phyloP scores from a whole-genome alignment of 2,797 vertebrate genomes.

The Oreochromis mossambicus region DNA sequence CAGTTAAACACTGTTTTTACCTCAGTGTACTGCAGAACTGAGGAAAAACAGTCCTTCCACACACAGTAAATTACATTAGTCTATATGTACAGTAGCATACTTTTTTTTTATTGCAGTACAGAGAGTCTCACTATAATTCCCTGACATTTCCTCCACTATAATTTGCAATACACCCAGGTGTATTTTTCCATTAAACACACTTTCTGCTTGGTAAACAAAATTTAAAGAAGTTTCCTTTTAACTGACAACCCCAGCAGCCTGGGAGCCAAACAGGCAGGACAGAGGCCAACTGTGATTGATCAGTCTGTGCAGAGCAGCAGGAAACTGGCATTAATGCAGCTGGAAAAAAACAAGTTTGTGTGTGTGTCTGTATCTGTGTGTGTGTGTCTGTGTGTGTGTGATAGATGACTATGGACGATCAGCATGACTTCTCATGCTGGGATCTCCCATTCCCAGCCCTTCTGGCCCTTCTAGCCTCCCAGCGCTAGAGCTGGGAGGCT shows the following conservation, averaged over 20 bases:
- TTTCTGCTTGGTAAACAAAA: slow-evolving; percentile 23
- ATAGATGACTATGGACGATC: background rate
- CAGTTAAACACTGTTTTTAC: background rate
- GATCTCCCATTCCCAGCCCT: background rate
- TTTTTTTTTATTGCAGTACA: background rate
- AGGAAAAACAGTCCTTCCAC: background rate
- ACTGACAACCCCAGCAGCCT: background rate
- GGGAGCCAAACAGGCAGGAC: background rate
- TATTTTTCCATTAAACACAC: background rate
- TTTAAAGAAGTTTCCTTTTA: background rate
- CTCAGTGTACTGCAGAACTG: background rate
- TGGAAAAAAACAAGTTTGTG: background rate
- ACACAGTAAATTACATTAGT: background rate
- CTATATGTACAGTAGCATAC: background rate
- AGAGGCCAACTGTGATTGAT: background rate
- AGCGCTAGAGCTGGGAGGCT: background rate
- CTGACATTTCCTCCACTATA: background rate
- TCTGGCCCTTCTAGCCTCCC: background rate
- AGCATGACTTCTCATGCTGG: background rate
- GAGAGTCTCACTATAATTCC: background rate
- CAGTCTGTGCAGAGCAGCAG: background rate
- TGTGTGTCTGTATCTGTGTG: background rate
- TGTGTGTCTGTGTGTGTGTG: background rate
- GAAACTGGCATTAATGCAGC: background rate
- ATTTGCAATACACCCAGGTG: background rate